Conservation (phyloP, 1,140 invertebrate genomes). For the Lithobius niger region DNA sequence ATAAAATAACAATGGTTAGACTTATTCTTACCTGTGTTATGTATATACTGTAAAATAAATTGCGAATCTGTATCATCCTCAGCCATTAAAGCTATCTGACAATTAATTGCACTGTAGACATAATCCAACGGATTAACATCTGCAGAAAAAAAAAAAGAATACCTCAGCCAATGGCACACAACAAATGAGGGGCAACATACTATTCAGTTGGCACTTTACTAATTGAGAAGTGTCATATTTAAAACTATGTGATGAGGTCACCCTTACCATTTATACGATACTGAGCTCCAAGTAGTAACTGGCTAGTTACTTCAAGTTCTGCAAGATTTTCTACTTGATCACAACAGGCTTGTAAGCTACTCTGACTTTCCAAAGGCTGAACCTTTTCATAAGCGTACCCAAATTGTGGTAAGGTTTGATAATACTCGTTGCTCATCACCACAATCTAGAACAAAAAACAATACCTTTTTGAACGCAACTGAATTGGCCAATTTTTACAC, state of each 20-base stretch:
- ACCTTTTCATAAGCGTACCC: constrained; percentile 33
- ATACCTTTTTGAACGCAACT: neutral
- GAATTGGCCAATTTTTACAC: neutral
- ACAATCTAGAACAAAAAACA: constrained; percentile 28
- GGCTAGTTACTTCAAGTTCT: constrained; percentile 32
- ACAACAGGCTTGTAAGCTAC: constrained; percentile 25
- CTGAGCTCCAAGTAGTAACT: constrained; percentile 32
- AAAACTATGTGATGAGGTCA: neutral
- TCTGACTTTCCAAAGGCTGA: constrained; percentile 25
- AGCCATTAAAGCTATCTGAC: constrained; percentile 27
- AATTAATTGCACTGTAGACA: constrained; percentile 31
- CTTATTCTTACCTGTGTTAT: constrained; percentile 28
- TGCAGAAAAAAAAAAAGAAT: constrained; percentile 14
- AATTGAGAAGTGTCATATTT: too few species aligned
- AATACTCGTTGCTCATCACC: constrained; percentile 36
- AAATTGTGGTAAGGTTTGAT: constrained; percentile 32
- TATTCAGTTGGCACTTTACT: too few species aligned
- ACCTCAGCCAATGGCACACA: neutral
- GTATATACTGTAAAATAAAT: constrained; percentile 35
- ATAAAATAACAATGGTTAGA: too few species aligned
- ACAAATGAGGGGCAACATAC: neutral
- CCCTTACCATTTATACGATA: constrained; percentile 23
- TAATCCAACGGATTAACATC: constrained; percentile 36
- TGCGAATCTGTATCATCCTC: constrained; percentile 28
- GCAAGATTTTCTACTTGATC: constrained; percentile 28